phyloP scores from a whole-genome alignment of 2,797 vertebrate genomes.

The Lerista edwardsae region DNA sequence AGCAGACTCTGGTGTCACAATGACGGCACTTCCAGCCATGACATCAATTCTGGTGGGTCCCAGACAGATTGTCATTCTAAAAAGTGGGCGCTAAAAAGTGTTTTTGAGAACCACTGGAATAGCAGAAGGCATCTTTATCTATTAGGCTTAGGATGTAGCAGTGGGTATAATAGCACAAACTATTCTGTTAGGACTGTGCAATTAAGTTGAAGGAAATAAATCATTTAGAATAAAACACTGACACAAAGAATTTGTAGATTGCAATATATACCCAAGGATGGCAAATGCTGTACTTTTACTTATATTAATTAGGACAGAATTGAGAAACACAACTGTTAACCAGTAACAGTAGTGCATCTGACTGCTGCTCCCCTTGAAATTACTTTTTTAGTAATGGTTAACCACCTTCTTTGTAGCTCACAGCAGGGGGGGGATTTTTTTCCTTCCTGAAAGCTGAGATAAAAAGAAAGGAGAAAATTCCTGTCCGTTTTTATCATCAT shows the following conservation, averaged over 20 bases:
- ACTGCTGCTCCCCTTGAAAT: conserved; percentile 67
- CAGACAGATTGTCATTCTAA: too few relatives aligned
- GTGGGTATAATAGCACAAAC: not conserved
- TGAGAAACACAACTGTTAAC: conserved; percentile 69
- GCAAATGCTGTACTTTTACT: not conserved
- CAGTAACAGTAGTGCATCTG: conserved; percentile 72
- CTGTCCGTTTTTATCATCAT: conserved; percentile 34
- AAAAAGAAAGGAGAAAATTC: conserved; percentile 64
- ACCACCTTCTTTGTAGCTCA: conserved; percentile 67
- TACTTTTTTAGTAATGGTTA: conserved; percentile 77
- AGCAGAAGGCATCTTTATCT: not conserved
- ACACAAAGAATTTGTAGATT: not conserved
- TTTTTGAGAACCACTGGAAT: too few relatives aligned
- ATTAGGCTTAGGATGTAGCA: not conserved
- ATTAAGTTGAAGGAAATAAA: not conserved
- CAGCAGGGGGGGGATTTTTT: conserved; percentile 66
- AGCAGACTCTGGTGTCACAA: too few relatives aligned
- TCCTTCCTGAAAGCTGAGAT: conserved; percentile 58
- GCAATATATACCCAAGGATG: not conserved
- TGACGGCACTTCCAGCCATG: too few relatives aligned
- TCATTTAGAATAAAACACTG: not conserved
- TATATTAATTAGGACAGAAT: conserved; percentile 44
- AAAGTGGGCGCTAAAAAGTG: too few relatives aligned
- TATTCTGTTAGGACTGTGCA: not conserved
- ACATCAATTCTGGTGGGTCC: too few relatives aligned